Conservation (phyloP, 2,797 vertebrate genomes). For the Falco peregrinus region DNA sequence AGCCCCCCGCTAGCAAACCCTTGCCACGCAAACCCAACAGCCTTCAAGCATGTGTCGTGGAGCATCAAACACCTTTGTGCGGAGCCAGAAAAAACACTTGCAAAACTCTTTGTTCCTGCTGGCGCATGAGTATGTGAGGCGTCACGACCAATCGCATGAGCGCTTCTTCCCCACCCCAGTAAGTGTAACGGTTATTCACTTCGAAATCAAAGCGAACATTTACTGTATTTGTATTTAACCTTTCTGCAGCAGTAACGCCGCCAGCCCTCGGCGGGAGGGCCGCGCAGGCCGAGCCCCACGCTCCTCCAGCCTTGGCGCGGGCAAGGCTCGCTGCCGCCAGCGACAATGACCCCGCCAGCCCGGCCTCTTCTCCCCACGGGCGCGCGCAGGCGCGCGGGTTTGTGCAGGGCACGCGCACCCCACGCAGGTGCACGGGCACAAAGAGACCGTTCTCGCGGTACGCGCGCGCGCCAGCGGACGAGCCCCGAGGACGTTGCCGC, state of each 20-base stretch:
- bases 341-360: too few relatives aligned
- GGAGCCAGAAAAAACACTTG: background rate
- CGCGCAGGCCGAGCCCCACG: background rate
- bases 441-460: background rate
- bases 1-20: too few relatives aligned
- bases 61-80: background rate
- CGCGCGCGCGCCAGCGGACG: background rate
- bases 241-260: background rate
- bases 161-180: background rate
- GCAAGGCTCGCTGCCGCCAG: too few relatives aligned
- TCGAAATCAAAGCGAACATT: background rate
- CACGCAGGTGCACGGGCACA: fast-evolving
- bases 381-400: too few relatives aligned
- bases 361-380: too few relatives aligned
- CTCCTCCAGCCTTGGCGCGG: fast-evolving
- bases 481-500: fast-evolving
- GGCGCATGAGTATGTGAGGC: fast-evolving
- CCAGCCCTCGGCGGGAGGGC: too few relatives aligned
- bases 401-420: fast-evolving
- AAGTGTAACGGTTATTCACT: fast-evolving
- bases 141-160: fast-evolving
- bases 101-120: background rate
- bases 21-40: too few relatives aligned
- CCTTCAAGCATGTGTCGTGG: background rate
- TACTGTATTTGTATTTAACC: background rate